phyloP scores from a whole-genome alignment of 2,113 vertebrate species.

The Scortum barcoo region DNA sequence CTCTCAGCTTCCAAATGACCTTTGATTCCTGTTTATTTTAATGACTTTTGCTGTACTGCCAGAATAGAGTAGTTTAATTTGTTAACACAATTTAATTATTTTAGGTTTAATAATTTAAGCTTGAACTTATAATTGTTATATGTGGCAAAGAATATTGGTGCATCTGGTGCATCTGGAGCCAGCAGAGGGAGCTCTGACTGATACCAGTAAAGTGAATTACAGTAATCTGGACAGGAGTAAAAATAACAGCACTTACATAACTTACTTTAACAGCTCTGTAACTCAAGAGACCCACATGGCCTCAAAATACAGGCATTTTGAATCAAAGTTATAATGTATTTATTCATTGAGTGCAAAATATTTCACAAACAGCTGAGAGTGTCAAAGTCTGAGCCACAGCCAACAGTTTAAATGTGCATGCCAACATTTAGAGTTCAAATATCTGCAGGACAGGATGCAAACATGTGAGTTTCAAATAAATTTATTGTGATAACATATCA shows the following conservation, averaged over 20 bases:
- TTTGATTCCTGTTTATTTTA: too few species aligned
- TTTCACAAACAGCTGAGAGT: background rate
- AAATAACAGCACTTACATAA: background rate
- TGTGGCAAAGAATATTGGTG: too few species aligned
- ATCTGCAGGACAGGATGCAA: background rate
- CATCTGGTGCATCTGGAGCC: too few species aligned
- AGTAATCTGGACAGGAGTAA: background rate
- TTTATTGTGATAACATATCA: slow-evolving; percentile 16
- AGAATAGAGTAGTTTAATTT: too few species aligned
- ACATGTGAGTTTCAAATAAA: background rate
- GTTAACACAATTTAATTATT: too few species aligned
- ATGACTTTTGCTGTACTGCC: too few species aligned
- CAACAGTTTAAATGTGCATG: too few species aligned
- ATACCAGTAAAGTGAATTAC: background rate
- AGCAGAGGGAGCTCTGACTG: background rate
- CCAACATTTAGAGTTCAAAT: background rate
- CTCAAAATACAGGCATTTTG: background rate
- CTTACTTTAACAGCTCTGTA: background rate
- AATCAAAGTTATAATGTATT: background rate
- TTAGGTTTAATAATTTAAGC: too few species aligned
- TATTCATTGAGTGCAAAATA: background rate
- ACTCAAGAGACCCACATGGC: background rate
- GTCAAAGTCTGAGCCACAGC: background rate
- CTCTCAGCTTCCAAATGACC: too few species aligned
- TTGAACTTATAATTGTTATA: too few species aligned